Evolutionary conservation across 2,797 vertebrate species (phyloP).

Genomic region (Chloroceryle inda): DNA sequence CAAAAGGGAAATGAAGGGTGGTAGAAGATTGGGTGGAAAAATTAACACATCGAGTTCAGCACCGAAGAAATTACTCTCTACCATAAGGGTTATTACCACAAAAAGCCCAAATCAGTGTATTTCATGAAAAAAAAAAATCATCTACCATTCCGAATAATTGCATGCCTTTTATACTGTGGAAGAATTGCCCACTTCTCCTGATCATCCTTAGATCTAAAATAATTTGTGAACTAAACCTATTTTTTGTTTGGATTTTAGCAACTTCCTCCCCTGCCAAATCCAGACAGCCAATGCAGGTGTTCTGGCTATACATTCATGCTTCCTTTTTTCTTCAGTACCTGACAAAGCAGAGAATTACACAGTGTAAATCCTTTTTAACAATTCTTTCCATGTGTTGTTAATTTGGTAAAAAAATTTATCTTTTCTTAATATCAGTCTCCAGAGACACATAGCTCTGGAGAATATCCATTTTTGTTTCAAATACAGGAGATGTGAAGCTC

Average conservation of each 20-base stretch:
- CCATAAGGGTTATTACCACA: not conserved
- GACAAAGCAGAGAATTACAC: not conserved
- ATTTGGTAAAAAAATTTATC: not conserved
- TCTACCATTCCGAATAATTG: not conserved
- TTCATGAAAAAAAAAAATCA: not conserved
- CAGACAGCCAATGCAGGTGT: not conserved
- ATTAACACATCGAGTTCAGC: not conserved
- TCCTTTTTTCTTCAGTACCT: not conserved
- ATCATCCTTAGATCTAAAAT: not conserved
- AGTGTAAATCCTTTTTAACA: not conserved
- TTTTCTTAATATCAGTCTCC: not conserved
- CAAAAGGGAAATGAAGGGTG: slow-evolving; percentile 55
- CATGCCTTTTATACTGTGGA: not conserved
- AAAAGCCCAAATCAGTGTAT: not conserved
- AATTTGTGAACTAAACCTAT: not conserved
- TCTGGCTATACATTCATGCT: not conserved
- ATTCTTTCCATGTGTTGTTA: not conserved
- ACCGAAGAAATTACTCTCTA: not conserved
- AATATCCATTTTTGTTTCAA: not conserved
- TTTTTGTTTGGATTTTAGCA: not conserved
- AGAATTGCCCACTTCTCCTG: not conserved
- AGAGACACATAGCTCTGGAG: not conserved
- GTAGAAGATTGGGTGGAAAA: slow-evolving; percentile 51
- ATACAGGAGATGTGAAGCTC: not conserved
- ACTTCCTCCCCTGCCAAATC: not conserved